These are phyloP conservation scores for Drosophila eugracilis DNA, from an alignment of 1,140 invertebrate genomes.

Conservation along the genomic window DNA sequence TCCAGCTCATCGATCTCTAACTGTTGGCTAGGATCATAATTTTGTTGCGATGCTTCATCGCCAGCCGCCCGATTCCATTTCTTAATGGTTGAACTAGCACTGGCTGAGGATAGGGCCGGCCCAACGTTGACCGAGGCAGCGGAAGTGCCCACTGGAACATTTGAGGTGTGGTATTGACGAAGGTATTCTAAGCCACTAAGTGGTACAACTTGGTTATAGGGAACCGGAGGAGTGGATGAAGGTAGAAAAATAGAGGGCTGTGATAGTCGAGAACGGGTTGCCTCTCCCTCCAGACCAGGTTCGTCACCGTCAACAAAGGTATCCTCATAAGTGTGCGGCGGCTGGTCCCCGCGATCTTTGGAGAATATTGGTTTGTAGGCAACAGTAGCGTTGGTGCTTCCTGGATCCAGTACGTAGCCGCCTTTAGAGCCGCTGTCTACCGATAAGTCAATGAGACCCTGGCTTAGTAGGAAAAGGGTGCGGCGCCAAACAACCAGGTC, in stretches of 20 bases:
- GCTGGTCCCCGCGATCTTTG: conserved; percentile 81
- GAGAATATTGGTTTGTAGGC: conserved; percentile 60
- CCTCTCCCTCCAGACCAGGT: conserved; percentile 71
- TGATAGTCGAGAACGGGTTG: conserved; percentile 5
- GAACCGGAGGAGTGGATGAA: conserved; percentile 49
- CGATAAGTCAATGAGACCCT: conserved; percentile 68
- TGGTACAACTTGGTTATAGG: conserved; percentile 18
- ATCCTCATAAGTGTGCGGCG: conserved; percentile 74
- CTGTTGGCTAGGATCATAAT: conserved; percentile 38
- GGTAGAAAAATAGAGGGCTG: conserved; percentile 22
- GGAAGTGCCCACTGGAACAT: conserved; percentile 51
- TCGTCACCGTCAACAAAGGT: conserved; percentile 59
- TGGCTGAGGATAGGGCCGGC: conserved; percentile 48
- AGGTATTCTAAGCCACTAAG: conserved; percentile 57
- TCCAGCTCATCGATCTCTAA: conserved; percentile 9
- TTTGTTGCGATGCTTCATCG: conserved; percentile 38
- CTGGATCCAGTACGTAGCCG: conserved; percentile 51
- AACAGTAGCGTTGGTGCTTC: conserved; percentile 67
- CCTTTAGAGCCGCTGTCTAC: conserved; percentile 26
- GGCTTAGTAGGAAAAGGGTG: conserved; percentile 64
- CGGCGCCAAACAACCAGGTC: conserved; percentile 72
- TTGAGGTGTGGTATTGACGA: conserved; percentile 67
- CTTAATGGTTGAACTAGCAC: conserved; percentile 45
- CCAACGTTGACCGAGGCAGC: conserved; percentile 55
- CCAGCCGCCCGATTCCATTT: conserved; percentile 63